Evolutionary conservation across 2,888 invertebrate species (phyloP).

Genomic region (Gastracanthus pulcherrimus): DNA sequence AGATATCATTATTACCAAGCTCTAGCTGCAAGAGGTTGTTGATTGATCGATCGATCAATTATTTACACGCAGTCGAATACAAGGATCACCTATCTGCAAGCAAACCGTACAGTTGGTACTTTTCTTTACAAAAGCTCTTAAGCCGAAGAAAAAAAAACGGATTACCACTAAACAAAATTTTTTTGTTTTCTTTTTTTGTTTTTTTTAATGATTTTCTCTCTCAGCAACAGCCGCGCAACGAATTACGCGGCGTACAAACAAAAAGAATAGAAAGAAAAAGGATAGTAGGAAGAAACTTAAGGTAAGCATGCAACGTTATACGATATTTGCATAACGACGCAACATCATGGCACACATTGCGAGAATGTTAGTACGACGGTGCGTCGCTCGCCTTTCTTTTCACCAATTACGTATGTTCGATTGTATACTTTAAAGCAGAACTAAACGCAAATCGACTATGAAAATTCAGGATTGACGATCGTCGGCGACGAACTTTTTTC

Average conservation of each 20-base stretch:
- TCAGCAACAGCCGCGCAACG: neutral
- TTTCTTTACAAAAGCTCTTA: slow-evolving; percentile 41
- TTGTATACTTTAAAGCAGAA: slow-evolving; percentile 47
- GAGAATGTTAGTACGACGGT: slow-evolving; percentile 48
- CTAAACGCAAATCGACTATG: neutral
- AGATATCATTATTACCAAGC: slow-evolving; percentile 26
- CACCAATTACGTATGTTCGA: slow-evolving; percentile 41
- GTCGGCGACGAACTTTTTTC: neutral
- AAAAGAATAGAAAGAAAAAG: neutral
- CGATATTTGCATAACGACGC: slow-evolving; percentile 47
- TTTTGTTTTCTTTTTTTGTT: slow-evolving; percentile 41
- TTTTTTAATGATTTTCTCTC: slow-evolving; percentile 11
- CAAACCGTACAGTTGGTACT: slow-evolving; percentile 13
- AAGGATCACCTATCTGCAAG: slow-evolving; percentile 45
- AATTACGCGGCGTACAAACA: neutral
- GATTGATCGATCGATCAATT: slow-evolving; percentile 38
- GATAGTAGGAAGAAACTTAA: slow-evolving; percentile 44
- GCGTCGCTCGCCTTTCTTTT: slow-evolving; percentile 40
- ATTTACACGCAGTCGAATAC: slow-evolving; percentile 51
- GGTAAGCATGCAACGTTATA: slow-evolving; percentile 47
- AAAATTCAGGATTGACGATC: too few species aligned
- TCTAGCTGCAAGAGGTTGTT: slow-evolving; percentile 28
- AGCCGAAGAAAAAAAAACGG: slow-evolving; percentile 35
- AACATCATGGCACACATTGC: slow-evolving; percentile 56
- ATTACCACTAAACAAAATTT: slow-evolving; percentile 45